Evolutionary conservation across 2,888 invertebrate species (phyloP), one percentile per base, ranked within the genome.

Genomic region (Coremacera marginata): DNA sequence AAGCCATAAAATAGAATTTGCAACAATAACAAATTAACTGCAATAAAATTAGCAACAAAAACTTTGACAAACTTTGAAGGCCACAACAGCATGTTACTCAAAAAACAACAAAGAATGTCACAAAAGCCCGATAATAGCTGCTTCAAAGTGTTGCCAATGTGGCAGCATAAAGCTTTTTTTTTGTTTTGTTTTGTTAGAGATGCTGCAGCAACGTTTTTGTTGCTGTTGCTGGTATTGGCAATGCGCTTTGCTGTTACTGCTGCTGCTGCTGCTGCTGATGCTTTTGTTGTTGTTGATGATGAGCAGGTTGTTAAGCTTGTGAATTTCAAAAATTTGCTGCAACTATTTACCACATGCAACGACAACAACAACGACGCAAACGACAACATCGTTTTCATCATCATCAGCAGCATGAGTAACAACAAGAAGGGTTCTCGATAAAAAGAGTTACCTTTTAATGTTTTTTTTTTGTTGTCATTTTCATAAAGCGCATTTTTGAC

Each of bases 271-370:
- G 55, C 2, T 70, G 55, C 34, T 70, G 55, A 49, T 68, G 68
- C n/a, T n/a, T n/a, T n/a, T n/a, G n/a, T n/a, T n/a, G 44, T n/a
- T 52, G 55, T 7, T 70, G 55, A 55, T 70, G 55, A 49, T 68
- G 68, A 49, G 70, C 19, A 19, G n/a, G 55, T 70, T 25, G 67
- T 44, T 63, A 55, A 34, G 70, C 70, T 31, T 71, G 60, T 71
- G 60, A 71, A 71, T 71, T 60, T 60, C 71, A 71, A 71, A 60
- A 57, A 71, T 71, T 34, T 60, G 27, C 57, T 44, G 44, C 60
- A 71, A 71, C 22, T 60, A 57, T 57, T 60, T 60, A 25, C 70
- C 70, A 70, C 55, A 70, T 57, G 52, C 57, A 57, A 68, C 22
- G 4, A 49, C 22, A 31, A 44, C 22, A 11, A 19, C 62, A 16